Conservation (phyloP, 2,888 invertebrate genomes). For the Chaitophorus viminalis region DNA sequence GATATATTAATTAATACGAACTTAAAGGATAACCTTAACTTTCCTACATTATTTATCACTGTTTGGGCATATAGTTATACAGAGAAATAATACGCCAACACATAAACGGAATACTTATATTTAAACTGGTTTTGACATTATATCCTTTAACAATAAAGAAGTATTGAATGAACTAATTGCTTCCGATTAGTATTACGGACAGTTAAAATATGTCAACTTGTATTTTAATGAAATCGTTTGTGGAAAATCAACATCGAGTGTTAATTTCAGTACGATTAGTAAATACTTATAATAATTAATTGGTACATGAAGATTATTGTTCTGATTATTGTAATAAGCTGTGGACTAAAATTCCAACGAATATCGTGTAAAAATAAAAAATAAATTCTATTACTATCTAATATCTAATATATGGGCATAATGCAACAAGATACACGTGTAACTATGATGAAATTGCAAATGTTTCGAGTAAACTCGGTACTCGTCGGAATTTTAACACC, state of each 20-base stretch:
- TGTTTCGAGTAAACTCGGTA: too few species aligned
- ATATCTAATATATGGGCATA: too few species aligned
- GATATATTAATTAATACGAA: background rate
- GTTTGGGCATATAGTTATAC: background rate
- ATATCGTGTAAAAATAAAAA: background rate
- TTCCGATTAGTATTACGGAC: background rate
- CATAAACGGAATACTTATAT: slow-evolving; percentile 3
- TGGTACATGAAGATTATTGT: background rate
- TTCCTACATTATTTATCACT: background rate
- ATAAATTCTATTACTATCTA: too few species aligned
- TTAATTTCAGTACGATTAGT: too few species aligned
- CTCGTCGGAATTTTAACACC: too few species aligned
- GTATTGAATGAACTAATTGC: slow-evolving; percentile 19
- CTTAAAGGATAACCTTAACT: background rate
- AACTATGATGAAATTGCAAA: too few species aligned
- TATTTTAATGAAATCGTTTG: slow-evolving; percentile 32
- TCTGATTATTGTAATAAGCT: too few species aligned
- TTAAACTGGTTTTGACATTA: slow-evolving; percentile 28
- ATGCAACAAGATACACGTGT: too few species aligned
- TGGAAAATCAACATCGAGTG: background rate
- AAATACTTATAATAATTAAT: background rate
- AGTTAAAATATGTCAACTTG: slow-evolving; percentile 37
- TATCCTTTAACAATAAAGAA: background rate
- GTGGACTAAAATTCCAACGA: background rate
- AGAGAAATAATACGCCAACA: background rate